phyloP scores from a whole-genome alignment of 23 tunicate genomes.

The Ciona savignyi region DNA sequence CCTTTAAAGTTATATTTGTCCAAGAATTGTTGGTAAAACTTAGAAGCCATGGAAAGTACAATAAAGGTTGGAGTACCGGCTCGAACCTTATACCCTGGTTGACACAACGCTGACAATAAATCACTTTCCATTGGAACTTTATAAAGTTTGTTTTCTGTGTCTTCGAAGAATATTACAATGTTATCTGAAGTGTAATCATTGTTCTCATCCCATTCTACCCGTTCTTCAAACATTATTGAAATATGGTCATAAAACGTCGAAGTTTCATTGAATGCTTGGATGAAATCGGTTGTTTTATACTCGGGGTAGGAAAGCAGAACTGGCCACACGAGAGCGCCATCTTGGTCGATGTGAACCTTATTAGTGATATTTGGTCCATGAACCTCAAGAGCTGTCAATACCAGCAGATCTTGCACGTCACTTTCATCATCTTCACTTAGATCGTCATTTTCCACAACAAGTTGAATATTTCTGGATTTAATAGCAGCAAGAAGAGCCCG shows the following conservation, averaged over 20 bases:
- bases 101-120: slow-evolving; percentile 28
- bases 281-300: slow-evolving; percentile 55
- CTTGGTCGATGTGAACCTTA: slow-evolving; percentile 41
- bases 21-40: slow-evolving; percentile 27
- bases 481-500: slow-evolving; percentile 23
- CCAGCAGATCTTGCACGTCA: too few species aligned
- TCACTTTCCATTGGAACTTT: slow-evolving; percentile 16
- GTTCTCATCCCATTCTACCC: slow-evolving; percentile 56
- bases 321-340: slow-evolving; percentile 59
- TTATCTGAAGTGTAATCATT: slow-evolving; percentile 16
- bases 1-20: slow-evolving; percentile 38
- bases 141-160: slow-evolving; percentile 7
- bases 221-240: slow-evolving; percentile 38
- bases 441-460: background rate
- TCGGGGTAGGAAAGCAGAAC: slow-evolving; percentile 75
- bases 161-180: slow-evolving; percentile 48
- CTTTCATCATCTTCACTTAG: slow-evolving; percentile 20
- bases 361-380: too few species aligned
- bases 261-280: slow-evolving; percentile 65
- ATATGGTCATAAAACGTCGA: slow-evolving; percentile 40
- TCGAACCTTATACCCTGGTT: slow-evolving; percentile 25
- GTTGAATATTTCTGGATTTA: slow-evolving; percentile 12
- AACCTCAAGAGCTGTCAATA: too few species aligned
- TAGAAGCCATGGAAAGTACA: slow-evolving; percentile 41
- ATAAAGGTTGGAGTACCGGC: slow-evolving; percentile 77